These are phyloP conservation scores for Enteromius radiatus DNA, from an alignment of 2,797 vertebrate genomes.

Conservation along the genomic window DNA sequence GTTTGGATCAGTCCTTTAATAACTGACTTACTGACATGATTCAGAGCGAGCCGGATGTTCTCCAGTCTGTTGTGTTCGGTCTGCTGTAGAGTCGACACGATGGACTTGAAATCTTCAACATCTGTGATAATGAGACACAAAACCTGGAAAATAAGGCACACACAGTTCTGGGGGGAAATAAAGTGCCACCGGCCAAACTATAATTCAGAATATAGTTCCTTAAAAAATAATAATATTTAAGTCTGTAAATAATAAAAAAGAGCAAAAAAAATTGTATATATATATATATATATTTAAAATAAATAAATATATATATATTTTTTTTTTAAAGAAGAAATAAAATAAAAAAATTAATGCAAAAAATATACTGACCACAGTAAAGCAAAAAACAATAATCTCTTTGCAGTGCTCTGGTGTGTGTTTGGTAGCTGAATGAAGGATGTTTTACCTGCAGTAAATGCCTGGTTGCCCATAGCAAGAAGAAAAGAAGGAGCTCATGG, in stretches of 20 bases:
- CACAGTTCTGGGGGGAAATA: slow-evolving; percentile 19
- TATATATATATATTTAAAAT: too few relatives aligned
- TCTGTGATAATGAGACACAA: slow-evolving; percentile 78
- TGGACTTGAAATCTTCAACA: slow-evolving; percentile 92
- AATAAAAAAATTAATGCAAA: background rate
- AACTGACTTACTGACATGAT: slow-evolving; percentile 73
- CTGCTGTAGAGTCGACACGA: slow-evolving; percentile 85
- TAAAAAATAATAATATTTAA: background rate
- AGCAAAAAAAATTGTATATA: too few relatives aligned
- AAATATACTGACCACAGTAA: background rate
- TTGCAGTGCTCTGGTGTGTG: too few relatives aligned
- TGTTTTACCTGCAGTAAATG: slow-evolving; percentile 72
- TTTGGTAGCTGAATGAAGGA: background rate
- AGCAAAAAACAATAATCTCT: background rate
- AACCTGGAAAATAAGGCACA: background rate
- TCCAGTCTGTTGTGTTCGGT: slow-evolving; percentile 74
- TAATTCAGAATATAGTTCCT: background rate
- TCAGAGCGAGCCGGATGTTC: slow-evolving; percentile 64
- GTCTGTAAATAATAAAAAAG: too few relatives aligned
- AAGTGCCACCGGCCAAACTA: background rate
- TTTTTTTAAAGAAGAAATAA: too few relatives aligned
- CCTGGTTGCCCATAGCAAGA: slow-evolving; percentile 76
- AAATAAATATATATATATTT: too few relatives aligned
- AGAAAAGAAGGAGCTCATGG: slow-evolving; percentile 66
- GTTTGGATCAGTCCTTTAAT: background rate